Percentiles rank a stretch among this genome's conserved stretches.
phyloP scores from a whole-genome alignment of 2,113 vertebrate genomes.

The Panurus biarmicus region DNA sequence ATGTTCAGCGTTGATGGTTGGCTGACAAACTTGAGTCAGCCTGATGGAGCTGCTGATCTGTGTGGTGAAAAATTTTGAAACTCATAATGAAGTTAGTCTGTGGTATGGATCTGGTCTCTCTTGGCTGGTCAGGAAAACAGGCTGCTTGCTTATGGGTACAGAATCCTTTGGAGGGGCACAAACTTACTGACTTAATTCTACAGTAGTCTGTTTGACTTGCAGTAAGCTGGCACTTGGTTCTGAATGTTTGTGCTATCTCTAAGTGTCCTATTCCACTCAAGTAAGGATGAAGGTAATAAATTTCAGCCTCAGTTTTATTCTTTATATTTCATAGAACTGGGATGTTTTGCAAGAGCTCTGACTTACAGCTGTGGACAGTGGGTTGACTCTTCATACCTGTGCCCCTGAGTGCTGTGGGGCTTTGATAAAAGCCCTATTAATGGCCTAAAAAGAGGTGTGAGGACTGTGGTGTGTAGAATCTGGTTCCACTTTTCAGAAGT shows the following conservation, averaged over 20 bases:
- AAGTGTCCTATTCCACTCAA: not conserved
- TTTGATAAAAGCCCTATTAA: not conserved
- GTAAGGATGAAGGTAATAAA: not conserved
- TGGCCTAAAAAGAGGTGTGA: not conserved
- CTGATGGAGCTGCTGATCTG: not conserved
- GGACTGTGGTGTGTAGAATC: not conserved
- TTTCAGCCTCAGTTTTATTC: not conserved
- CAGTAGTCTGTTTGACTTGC: not conserved
- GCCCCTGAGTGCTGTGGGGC: not conserved
- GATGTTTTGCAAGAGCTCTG: not conserved
- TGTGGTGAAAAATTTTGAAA: not conserved
- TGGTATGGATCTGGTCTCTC: not conserved
- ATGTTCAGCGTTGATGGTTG: not conserved
- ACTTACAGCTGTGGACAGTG: not conserved
- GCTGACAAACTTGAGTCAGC: not conserved
- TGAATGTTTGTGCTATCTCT: not conserved
- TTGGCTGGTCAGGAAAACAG: not conserved
- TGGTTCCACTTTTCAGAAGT: not conserved
- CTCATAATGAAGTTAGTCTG: accelerated
- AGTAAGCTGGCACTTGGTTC: not conserved
- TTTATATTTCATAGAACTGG: not conserved
- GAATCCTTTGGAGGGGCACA: not conserved
- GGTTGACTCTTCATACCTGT: not conserved
- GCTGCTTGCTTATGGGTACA: not conserved
- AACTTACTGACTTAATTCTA: not conserved